These are phyloP conservation scores for Ailurus styani DNA, from an alignment of 2,113 vertebrate genomes.

Conservation along the genomic window DNA sequence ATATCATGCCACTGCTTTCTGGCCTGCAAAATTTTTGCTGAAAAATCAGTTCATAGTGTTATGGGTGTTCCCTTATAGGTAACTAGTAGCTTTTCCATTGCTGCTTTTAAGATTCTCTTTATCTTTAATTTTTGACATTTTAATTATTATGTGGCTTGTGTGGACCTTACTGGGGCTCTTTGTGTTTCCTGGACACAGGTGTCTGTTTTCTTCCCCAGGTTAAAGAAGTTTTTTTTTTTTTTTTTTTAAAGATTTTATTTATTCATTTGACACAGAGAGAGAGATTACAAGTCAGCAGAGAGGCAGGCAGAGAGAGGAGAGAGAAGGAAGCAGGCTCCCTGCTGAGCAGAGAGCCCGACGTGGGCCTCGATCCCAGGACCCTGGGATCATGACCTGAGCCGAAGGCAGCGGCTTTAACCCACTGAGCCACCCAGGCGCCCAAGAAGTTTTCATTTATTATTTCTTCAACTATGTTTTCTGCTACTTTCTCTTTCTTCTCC, in stretches of 20 bases:
- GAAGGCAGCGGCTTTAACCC: too few relatives aligned
- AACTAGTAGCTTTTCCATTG: neutral
- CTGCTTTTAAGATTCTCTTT: neutral
- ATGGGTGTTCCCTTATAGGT: neutral
- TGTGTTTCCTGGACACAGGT: neutral
- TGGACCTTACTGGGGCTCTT: neutral
- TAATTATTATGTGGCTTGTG: neutral
- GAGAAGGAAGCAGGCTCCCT: too few relatives aligned
- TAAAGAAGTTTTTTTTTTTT: neutral
- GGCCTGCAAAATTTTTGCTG: neutral
- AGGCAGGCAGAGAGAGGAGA: too few relatives aligned
- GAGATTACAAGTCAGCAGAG: too few relatives aligned
- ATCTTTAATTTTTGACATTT: neutral
- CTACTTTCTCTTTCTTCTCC: neutral
- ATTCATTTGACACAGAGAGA: too few relatives aligned
- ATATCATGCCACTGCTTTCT: neutral
- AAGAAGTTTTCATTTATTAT: neutral
- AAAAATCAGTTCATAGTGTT: neutral
- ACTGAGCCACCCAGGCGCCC: too few relatives aligned
- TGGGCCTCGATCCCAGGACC: too few relatives aligned
- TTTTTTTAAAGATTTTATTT: too few relatives aligned
- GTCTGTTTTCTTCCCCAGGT: neutral
- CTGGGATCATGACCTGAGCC: too few relatives aligned
- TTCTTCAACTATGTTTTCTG: neutral
- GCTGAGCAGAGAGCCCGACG: too few relatives aligned